A percentile compares a stretch with the other conserved stretches of the same genome.
phyloP scores from a whole-genome alignment of 2,888 invertebrate species.

The Gnatocerus cornutus region DNA sequence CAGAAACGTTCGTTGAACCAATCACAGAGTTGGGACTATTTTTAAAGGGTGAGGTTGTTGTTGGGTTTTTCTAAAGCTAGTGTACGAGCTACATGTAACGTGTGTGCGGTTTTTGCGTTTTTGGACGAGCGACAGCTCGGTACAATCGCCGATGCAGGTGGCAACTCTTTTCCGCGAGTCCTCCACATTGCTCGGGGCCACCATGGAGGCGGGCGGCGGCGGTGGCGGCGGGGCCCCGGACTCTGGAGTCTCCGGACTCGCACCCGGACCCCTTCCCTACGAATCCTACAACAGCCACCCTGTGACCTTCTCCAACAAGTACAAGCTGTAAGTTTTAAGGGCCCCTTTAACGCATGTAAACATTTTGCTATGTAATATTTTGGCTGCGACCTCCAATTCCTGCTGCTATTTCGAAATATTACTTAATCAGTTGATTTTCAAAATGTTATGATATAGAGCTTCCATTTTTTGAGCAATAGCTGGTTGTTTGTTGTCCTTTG shows the following conservation, averaged over 20 bases:
- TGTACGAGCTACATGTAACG: constrained; percentile 63
- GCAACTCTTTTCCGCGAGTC: constrained; percentile 80
- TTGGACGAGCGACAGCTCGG: constrained; percentile 64
- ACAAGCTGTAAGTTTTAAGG: constrained; percentile 69
- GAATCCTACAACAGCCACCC: constrained; percentile 68
- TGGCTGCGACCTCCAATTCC: background rate
- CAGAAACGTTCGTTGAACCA: constrained; percentile 75
- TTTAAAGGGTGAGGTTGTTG: constrained; percentile 74
- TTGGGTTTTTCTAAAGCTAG: constrained; percentile 69
- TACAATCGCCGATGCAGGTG: constrained; percentile 76
- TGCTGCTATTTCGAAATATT: constrained; percentile 37
- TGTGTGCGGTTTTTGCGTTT: constrained; percentile 59
- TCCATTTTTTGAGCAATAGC: background rate
- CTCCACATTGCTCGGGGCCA: constrained; percentile 78
- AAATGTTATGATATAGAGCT: constrained; percentile 1
- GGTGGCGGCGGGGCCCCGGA: constrained; percentile 68
- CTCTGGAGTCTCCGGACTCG: constrained; percentile 64
- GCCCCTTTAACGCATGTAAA: constrained; percentile 55
- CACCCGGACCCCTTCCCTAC: constrained; percentile 65
- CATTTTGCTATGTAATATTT: constrained; percentile 47
- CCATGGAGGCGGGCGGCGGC: constrained; percentile 74
- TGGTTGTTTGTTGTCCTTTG: too few species aligned
- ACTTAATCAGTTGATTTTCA: constrained; percentile 16
- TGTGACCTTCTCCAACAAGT: constrained; percentile 69
- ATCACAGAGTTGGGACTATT: constrained; percentile 73